Base-by-base conservation (phyloP, 1,140 invertebrate genomes). In the Aethina tumida region DNA sequence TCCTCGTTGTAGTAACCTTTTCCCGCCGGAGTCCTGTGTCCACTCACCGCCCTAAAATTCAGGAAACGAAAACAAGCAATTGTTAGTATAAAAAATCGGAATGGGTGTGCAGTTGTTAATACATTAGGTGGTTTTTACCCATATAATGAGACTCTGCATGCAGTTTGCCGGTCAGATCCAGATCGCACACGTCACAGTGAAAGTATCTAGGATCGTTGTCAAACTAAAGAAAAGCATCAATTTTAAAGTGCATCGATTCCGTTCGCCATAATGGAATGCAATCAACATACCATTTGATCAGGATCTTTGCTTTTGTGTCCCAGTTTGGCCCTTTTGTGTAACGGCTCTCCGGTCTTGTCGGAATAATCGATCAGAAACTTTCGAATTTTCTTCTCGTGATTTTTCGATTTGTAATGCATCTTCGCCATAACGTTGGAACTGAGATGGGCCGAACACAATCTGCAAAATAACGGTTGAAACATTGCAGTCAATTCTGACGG, bases 81-180 rank as follows among this genome's bases (percentile, higher is more conserved):
- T 35, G 12, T 41, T 22, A 22, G 14, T 10, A 22, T 25, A 12
- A 37, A 30, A 18, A 14, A 12, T 18, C 7, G 15, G 9, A 6
- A 12, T 6, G 8, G 7, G 13, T 35, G 18, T 36, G 6, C 14
- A 8, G 12, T 26, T 27, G 5, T 41, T 35, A 39, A 40, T 52
- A 61, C 53, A 58, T 47, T 46, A 58, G 54, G 50, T 68, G 66
- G 47, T 59, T 65, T 35, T 56, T 64, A 0, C 66, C 66, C 34
- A 57, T 46, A 32, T 63, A 67, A 46, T 68, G 66, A 32, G 66
- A 66, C 26, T 64, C 59, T 5, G 66, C 66, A 41, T 68, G 66
- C 2, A 58, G 43, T 34, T 52, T 41, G 5, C 65, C 65, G 9
- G 63, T 67, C 8, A 68, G 46, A 1, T 57, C 42, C 25, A 68